Base-by-base conservation (phyloP, 2,797 vertebrate species). In the Protonibea diacanthus region DNA sequence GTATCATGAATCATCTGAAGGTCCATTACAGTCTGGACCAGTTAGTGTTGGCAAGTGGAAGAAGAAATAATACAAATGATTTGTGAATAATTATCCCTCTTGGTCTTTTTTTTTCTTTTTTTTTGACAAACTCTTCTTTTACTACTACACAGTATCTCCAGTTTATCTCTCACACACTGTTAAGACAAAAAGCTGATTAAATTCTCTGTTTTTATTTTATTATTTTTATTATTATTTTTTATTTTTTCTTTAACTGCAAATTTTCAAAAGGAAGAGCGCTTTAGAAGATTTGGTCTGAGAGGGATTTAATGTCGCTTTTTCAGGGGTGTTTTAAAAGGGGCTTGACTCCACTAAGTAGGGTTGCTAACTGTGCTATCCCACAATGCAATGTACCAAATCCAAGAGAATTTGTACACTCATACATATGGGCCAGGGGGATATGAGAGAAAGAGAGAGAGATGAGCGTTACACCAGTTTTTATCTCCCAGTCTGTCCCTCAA, bases 381-480 rank as follows among this genome's bases (percentile, higher is more conserved):
- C 79, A 87, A 86, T 86, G 57, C 70, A 83, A 67, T 80, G 78
- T 76, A 68, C 80, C 62, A 88, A 89, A 92, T 93, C 83, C 72
- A 45, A 42, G 61, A 82, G 81, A 86, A 84, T 83, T 84, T 88
- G 72, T 91, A 80, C 88, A 91, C 85, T 83, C 63, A 77, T 80
- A 78, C 74, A 85, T 86, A 79, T 77, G 74, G 65, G 67, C 20
- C 71, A 55, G 58, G 21, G 27, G 49, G 21, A 63, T 3, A 62
- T 21, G 76, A 81, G 66, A 69, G 60, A 77, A 42, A 42, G 40
- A 42, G 63, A 65, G 23, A 67, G 52, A 63, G 48, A 33, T 9
- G 70, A 73, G 76, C 62, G 72, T 77, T 74, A 65, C 48, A 72
- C 49, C 56, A 61, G 51, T 85, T 63, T 83, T 23, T 51, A 68